Percentiles rank a stretch among this genome's conserved stretches.
Evolutionary conservation across 2,113 vertebrate species (phyloP).

Genomic region (Pterophyllum scalare): DNA sequence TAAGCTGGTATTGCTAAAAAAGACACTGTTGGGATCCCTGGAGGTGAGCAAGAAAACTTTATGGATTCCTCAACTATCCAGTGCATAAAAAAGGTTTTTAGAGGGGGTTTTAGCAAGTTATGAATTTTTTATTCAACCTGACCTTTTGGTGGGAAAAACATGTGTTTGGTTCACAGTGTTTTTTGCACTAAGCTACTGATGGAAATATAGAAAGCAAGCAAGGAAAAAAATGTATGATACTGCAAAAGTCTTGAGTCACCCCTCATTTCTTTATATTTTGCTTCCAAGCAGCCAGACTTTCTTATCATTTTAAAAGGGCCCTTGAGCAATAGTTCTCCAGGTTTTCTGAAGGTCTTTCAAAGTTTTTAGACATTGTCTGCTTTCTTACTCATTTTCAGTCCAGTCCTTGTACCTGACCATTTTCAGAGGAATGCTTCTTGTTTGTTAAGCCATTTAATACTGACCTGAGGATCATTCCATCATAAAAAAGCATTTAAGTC

Average conservation of each 20-base stretch:
- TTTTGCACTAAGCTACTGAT: not conserved
- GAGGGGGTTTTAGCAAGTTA: not conserved
- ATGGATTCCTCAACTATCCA: constrained; percentile 13
- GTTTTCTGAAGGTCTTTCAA: not conserved
- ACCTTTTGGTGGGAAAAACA: not conserved
- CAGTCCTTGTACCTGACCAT: not conserved
- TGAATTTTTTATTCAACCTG: not conserved
- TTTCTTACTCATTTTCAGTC: not conserved
- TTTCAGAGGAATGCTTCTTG: not conserved
- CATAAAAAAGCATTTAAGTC: not conserved
- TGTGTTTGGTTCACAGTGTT: not conserved
- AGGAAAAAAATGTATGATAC: not conserved
- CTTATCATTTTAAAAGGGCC: not conserved
- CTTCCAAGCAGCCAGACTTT: not conserved
- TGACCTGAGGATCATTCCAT: not conserved
- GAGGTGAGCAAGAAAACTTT: constrained; percentile 16
- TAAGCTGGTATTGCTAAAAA: constrained; percentile 11
- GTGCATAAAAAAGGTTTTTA: not conserved
- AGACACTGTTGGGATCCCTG: constrained; percentile 5
- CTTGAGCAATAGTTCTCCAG: not conserved
- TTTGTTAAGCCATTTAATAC: not conserved
- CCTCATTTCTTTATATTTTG: not conserved
- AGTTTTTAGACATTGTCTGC: not conserved
- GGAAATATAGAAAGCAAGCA: not conserved
- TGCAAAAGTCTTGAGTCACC: not conserved